phyloP scores from a whole-genome alignment of 2,888 invertebrate genomes.

The Agrochola lota region DNA sequence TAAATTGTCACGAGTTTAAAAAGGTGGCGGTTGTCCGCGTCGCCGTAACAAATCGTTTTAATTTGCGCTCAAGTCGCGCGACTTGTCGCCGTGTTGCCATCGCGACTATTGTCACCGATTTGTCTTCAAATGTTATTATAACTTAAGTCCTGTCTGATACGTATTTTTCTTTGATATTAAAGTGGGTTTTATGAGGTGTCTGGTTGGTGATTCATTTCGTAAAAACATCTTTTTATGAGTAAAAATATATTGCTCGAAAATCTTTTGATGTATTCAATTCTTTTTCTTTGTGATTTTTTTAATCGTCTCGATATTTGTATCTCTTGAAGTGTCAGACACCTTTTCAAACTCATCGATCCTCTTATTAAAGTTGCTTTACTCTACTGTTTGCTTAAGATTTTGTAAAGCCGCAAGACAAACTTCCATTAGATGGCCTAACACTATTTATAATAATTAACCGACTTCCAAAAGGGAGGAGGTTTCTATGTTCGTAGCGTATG shows the following conservation, averaged over 20 bases:
- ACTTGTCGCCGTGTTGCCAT: conserved; percentile 70
- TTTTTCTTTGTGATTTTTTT: conserved; percentile 10
- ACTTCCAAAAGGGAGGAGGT: too few species aligned
- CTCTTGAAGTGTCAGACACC: conserved; percentile 20
- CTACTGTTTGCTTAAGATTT: conserved; percentile 23
- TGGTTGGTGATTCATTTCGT: conserved; percentile 44
- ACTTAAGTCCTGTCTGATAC: conserved; percentile 41
- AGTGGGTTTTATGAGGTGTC: conserved; percentile 34
- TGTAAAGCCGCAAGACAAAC: conserved; percentile 31
- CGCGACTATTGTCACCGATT: conserved; percentile 64
- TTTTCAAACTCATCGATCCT: conserved; percentile 12
- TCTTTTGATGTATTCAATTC: conserved; percentile 41
- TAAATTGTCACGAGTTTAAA: conserved; percentile 72
- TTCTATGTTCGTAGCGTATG: too few species aligned
- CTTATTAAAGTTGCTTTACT: conserved; percentile 4
- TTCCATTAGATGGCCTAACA: conserved; percentile 33
- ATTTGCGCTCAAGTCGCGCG: conserved; percentile 74
- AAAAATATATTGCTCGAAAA: conserved; percentile 32
- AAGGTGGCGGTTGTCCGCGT: conserved; percentile 72
- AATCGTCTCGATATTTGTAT: conserved; percentile 19
- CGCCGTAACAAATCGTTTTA: conserved; percentile 81
- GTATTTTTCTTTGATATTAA: conserved; percentile 49
- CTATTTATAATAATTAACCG: conserved; percentile 49
- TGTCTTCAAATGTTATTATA: conserved; percentile 60
- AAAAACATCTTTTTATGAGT: conserved; percentile 38